phyloP scores from a whole-genome alignment of 2,113 vertebrate species.

The Leptocoma aspasia region DNA sequence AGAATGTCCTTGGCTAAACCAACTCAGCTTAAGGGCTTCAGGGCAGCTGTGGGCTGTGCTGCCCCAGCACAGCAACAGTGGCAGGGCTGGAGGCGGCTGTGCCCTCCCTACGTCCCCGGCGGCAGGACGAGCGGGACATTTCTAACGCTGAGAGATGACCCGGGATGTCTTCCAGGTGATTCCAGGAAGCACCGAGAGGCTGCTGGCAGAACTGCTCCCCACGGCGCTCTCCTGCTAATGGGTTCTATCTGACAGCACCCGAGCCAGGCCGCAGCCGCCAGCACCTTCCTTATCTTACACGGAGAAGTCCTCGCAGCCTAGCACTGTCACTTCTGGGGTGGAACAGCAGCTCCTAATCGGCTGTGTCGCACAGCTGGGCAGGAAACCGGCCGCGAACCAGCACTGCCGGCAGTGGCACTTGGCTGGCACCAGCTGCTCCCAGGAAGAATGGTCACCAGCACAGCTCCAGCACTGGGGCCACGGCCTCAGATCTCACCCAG shows the following conservation, averaged over 20 bases:
- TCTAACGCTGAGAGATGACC: neutral
- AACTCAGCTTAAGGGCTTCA: neutral
- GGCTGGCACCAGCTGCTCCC: rapidly evolving
- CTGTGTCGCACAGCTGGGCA: neutral
- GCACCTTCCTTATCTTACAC: neutral
- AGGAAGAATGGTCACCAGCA: neutral
- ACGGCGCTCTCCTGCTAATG: neutral
- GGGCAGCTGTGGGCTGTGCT: neutral
- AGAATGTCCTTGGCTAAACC: neutral
- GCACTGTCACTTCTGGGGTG: neutral
- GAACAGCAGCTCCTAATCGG: neutral
- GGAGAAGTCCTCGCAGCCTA: neutral
- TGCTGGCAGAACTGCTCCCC: neutral
- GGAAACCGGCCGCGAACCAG: neutral
- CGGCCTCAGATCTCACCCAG: neutral
- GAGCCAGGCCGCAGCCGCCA: neutral
- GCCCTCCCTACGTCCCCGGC: neutral
- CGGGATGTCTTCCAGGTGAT: neutral
- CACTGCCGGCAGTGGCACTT: neutral
- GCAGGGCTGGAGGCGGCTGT: rapidly evolving
- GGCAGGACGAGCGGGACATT: rapidly evolving
- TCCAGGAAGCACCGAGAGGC: neutral
- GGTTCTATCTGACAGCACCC: neutral
- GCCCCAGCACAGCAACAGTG: rapidly evolving
- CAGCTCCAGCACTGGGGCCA: rapidly evolving